Evolutionary conservation across 2,888 invertebrate species (phyloP), one percentile per base, ranked within the genome.

Genomic region (Caenorhabditis macrosperma): DNA sequence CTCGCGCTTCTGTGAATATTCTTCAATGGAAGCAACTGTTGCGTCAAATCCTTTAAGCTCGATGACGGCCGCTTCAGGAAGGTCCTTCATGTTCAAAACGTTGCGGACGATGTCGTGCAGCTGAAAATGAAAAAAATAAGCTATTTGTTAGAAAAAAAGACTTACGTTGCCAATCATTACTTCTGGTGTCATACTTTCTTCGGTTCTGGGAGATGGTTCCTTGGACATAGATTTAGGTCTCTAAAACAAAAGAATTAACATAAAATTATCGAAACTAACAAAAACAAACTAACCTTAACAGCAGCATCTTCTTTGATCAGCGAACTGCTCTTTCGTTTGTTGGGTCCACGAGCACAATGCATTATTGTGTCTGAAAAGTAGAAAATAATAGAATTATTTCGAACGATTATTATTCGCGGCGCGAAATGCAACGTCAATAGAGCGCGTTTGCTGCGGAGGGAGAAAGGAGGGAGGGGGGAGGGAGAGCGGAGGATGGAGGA

Each of bases 1-100:
- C 26, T 84, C 84, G 15, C 82, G 66, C 35, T 76, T 78, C 35
- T 66, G 68, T 44, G 74, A 60, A 38, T 81, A 84, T 41, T 84
- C 84, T 26, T 82, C 82, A 38, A 74, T 55, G 20, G 68, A 50
- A 1, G 68, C 22, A 12, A 60, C 67, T 44, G 67, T 55, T 17
- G 57, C 63, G 35, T 80, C 75, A 38, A 75, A 80, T 17, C 69
- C 75, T 60, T 75, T 75, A 33, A 80, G 54, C 17, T 80, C 79
- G 10, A 80, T 52, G 6, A 55, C 22, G 1, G 66, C 79, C 2
- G 79, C 69, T 44, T 79, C 64, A 24, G 78, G 63, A 38, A 79
- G 38, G 1, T 68, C 52, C 1, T 30, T 9, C 9, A 48, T 20
- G 2, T 55, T 26, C 1, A 68, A 26, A 20, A 59, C 38, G 20